Base-by-base conservation (phyloP, 1,140 invertebrate species). In the Zaprionus lachaisei region DNA sequence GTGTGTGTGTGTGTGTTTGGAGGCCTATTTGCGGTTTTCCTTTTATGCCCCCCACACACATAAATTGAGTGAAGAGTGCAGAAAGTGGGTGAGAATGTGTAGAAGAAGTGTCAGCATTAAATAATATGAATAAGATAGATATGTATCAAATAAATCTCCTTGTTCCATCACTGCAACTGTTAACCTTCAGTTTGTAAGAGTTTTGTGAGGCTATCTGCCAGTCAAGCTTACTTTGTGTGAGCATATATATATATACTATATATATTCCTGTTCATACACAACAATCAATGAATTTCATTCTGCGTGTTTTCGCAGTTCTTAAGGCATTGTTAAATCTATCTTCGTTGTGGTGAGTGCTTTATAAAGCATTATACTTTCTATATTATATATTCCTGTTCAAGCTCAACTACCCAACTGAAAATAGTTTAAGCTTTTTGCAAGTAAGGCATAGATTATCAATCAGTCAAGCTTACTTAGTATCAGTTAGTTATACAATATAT, bases 1-100 rank as follows among this genome's bases (percentile, higher is more conserved):
- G 20, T 49, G 17, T 22, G 11, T 5, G 5, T 22, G 22, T 51
- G 20, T 22, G 20, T 15, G 38, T 22, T 47, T 9, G n/a, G 3
- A n/a, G 41, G n/a, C 41, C 41, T 47, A 47, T 47, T 47, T 47
- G 41, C 41, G 41, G 41, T 47, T 47, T 51, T 24, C 17, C n/a
- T 24, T 51, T 24, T 24, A 51, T 47, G n/a, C 6, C n/a, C 11
- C 17, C 17, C 17, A 17, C 47, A 24, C 47, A 22, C 9, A 9
- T 4, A 14, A n/a, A 51, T 51, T 12, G 11, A 51, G 20, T 47
- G n/a, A 14, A 7, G 20, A 49, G 44, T 49, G 17, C 0, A 17
- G 7, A 17, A 49, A 49, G 44, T 49, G n/a, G 6, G 44, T 49
- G 44, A 4, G 3, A 49, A 49, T 44, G 41, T 17, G 1, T 38